A percentile compares a stretch with the other conserved stretches of the same genome.
Evolutionary conservation across 2,888 invertebrate genomes (phyloP).

Genomic region (Chouioia cunea): DNA sequence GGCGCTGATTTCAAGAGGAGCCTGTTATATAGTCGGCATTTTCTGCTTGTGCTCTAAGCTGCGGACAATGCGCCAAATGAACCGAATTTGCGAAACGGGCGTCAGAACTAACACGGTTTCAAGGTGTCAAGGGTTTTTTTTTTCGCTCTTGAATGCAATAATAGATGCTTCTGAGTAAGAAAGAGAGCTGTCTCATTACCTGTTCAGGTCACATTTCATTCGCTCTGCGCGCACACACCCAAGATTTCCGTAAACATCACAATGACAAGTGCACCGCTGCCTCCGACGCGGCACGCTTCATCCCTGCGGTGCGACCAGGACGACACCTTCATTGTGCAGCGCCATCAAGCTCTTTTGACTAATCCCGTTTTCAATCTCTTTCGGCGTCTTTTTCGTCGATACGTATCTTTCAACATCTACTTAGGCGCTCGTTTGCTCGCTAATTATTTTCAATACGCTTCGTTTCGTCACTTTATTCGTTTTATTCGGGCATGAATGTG

Average conservation of each 20-base stretch:
- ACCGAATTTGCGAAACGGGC: constrained; percentile 69
- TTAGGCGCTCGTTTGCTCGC: background rate
- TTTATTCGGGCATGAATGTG: no score
- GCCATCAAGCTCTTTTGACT: constrained; percentile 2
- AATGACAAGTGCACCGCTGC: constrained; percentile 15
- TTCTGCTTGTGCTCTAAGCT: constrained; percentile 59
- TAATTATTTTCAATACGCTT: no score
- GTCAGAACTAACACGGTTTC: constrained; percentile 68
- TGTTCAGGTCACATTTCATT: constrained; percentile 15
- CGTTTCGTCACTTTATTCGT: no score
- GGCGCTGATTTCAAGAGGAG: constrained; percentile 62
- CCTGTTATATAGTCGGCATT: no score
- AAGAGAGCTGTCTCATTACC: constrained; percentile 15
- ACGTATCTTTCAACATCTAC: background rate
- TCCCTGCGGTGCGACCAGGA: constrained; percentile 12
- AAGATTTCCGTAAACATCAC: constrained; percentile 34
- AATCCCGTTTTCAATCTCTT: constrained; percentile 31
- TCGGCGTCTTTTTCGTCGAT: background rate
- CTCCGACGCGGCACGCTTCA: no score
- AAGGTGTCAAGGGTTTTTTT: constrained; percentile 61
- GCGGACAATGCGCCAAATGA: constrained; percentile 67
- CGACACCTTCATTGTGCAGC: constrained; percentile 37
- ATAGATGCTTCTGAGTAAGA: background rate
- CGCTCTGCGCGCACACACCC: no score
- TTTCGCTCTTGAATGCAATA: constrained; percentile 39